phyloP scores from a whole-genome alignment of 2,797 vertebrate genomes.

The Tapirus indicus region DNA sequence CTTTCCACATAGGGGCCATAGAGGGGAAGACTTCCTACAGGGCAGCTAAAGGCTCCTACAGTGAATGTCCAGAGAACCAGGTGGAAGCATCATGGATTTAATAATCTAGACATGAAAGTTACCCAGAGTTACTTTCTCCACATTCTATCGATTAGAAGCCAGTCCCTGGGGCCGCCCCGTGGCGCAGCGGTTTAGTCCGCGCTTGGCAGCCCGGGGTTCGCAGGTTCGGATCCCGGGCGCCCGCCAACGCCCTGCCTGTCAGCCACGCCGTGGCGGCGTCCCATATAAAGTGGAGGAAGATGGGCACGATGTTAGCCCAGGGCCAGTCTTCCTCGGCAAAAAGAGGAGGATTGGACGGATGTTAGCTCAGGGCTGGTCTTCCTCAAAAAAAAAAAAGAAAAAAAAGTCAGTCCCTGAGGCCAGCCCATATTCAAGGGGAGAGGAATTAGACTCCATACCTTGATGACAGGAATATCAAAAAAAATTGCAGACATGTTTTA shows the following conservation, averaged over 20 bases:
- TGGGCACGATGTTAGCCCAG: no score
- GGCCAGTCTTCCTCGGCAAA: no score
- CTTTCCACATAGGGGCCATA: neutral
- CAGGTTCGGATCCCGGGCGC: no score
- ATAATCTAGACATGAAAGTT: neutral
- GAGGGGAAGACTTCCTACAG: neutral
- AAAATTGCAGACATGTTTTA: neutral
- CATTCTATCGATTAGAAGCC: neutral
- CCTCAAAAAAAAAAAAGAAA: no score
- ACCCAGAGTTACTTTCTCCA: neutral
- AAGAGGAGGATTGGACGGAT: no score
- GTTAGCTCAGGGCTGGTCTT: no score
- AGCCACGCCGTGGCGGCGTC: no score
- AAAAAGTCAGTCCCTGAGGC: neutral
- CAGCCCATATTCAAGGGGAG: neutral
- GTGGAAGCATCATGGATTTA: neutral
- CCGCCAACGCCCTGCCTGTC: no score
- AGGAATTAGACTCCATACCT: neutral
- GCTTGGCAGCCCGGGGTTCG: no score
- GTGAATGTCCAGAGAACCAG: neutral
- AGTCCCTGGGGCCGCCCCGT: neutral
- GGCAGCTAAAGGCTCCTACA: neutral
- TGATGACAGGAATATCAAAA: neutral
- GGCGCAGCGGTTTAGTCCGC: no score
- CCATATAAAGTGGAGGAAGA: no score